A percentile compares a stretch with the other conserved stretches of the same genome.
Evolutionary conservation across 1,140 invertebrate species (phyloP).

Genomic region (Ectropis grisescens): DNA sequence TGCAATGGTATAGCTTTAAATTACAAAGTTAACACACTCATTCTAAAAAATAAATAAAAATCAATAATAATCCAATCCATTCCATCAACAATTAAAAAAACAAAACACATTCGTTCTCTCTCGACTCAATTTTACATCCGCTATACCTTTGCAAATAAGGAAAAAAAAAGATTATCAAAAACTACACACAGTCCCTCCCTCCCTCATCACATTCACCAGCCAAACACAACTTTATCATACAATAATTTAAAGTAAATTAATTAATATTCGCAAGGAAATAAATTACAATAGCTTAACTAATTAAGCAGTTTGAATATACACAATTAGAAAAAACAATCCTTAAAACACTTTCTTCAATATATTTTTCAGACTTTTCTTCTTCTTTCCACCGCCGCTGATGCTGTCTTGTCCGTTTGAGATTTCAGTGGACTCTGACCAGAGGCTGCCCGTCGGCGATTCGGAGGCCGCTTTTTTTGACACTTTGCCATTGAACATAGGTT

Average conservation of each 20-base stretch:
- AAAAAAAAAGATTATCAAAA: too few species aligned
- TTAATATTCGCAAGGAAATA: constrained; percentile 51
- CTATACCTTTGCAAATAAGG: too few species aligned
- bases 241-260: constrained; percentile 56
- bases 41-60: too few species aligned
- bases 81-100: too few species aligned
- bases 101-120: too few species aligned
- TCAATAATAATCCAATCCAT: too few species aligned
- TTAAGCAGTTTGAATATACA: constrained; percentile 2
- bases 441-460: constrained; percentile 54
- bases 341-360: constrained; percentile 78
- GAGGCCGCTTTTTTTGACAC: constrained; percentile 46
- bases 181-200: too few species aligned
- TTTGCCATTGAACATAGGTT: constrained; percentile 53
- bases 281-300: constrained; percentile 45
- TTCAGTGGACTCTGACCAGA: constrained; percentile 68
- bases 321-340: constrained; percentile 35
- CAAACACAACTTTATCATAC: constrained; percentile 36
- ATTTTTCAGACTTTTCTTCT: constrained; percentile 73
- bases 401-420: constrained; percentile 55
- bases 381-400: constrained; percentile 40
- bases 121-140: too few species aligned
- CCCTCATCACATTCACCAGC: too few species aligned
- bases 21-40: too few species aligned
- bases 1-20: too few species aligned